Base-by-base conservation (phyloP, 1,140 invertebrate genomes). In the Coelopa frigida region DNA sequence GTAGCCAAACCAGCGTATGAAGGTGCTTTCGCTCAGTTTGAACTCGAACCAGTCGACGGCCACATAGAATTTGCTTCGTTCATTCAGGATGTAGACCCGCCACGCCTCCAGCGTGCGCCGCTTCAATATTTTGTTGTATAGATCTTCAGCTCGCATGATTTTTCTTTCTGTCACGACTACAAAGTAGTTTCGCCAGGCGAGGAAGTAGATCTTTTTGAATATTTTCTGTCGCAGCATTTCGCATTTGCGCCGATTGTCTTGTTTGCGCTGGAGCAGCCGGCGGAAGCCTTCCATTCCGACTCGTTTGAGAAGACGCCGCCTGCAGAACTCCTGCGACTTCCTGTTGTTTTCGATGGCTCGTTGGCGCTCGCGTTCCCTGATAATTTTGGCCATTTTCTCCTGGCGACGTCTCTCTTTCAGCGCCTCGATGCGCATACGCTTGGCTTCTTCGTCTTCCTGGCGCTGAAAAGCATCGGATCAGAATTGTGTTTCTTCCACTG, bases 21-120 rank as follows among this genome's bases (percentile, higher is more conserved):
- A 80, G 21, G 70, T 63, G 18, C 71, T 53, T 39, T 74, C 72
- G 40, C 70, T 65, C n/a, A 78, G 53, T 45, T 70, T 74, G 15
- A 79, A 63, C 42, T 79, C 76, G 49, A 77, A 75, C 55, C 75
- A 77, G 57, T 82, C 80, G 37, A 79, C 75, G 14, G 80, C 80
- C 5, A 78, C 75, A 66, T 78, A 73, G 52, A 67, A 65, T 59
- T 75, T 76, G 35, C 73, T 61, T n/a, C 72, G 61, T 37, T 69
- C 56, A 29, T 59, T 63, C 38, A 68, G 56, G 15, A 69, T 53
- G 45, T 75, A 69, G n/a, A 57, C 52, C 58, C 72, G 60, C 53
- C 73, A 73, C 49, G 47, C 53, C 3, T 51, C 35, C 7, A 74
- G 72, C 27, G 45, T 57, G 44, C 56, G 66, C 10, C 53, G 60